Evolutionary conservation across 2,797 vertebrate genomes (phyloP).

Genomic region (Pantherophis vulpinus): DNA sequence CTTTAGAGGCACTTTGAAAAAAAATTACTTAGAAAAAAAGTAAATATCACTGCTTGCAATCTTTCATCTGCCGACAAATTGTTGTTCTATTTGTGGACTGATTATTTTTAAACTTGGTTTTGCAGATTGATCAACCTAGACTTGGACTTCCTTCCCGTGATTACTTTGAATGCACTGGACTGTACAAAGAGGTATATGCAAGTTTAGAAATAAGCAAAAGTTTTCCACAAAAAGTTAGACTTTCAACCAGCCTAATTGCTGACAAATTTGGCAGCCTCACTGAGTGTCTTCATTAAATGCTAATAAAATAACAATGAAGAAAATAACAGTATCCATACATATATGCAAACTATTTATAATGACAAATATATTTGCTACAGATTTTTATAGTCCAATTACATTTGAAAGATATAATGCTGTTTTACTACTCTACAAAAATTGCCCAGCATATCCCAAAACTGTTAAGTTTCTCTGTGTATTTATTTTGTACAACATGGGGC

Average conservation of each 20-base stretch:
- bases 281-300: not conserved
- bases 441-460: not conserved
- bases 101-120: not conserved
- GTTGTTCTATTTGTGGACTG: not conserved
- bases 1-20: not conserved
- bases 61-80: not conserved
- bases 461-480: not conserved
- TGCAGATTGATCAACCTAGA: constrained; percentile 89
- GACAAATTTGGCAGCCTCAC: not conserved
- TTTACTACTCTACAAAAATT: not conserved
- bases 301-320: not conserved
- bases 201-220: not conserved
- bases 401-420: not conserved
- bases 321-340: not conserved
- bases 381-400: not conserved
- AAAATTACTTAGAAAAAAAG: not conserved
- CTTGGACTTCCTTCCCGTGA: constrained; percentile 90
- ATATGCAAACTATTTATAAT: not conserved
- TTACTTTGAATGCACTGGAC: constrained; percentile 87
- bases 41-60: not conserved
- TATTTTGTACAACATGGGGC: not conserved
- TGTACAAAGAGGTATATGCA: constrained; percentile 82
- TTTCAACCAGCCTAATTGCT: not conserved
- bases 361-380: not conserved
- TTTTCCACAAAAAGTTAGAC: not conserved